Evolutionary conservation across 2,888 invertebrate genomes (phyloP).

Genomic region (Adelphocoris suturalis): DNA sequence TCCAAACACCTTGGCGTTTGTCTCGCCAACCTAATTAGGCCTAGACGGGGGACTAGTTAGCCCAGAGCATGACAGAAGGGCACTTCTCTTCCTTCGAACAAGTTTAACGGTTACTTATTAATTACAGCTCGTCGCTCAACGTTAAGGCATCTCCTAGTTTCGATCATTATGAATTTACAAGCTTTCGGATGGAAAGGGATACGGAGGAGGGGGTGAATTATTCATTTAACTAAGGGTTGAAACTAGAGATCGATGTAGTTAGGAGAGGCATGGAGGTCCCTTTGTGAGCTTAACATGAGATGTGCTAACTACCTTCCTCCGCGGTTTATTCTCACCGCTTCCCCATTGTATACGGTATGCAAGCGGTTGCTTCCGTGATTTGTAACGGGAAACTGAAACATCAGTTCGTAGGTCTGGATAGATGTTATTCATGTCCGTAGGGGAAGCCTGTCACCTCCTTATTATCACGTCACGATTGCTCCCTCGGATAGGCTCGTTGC

Average conservation of each 20-base stretch:
- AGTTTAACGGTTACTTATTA: constrained; percentile 68
- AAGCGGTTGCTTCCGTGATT: constrained; percentile 57
- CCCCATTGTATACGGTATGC: constrained; percentile 40
- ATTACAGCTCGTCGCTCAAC: constrained; percentile 47
- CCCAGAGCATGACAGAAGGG: constrained; percentile 14
- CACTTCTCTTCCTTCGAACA: constrained; percentile 40
- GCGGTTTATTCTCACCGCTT: constrained; percentile 47
- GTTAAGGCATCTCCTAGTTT: constrained; percentile 47
- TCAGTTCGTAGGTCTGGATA: background rate
- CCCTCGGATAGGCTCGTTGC: background rate
- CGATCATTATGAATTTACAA: constrained; percentile 69
- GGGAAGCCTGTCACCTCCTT: constrained; percentile 31
- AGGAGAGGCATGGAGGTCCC: background rate
- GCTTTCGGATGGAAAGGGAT: constrained; percentile 33
- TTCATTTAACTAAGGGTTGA: constrained; percentile 66
- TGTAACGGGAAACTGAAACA: constrained; percentile 60
- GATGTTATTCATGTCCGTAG: constrained; percentile 51
- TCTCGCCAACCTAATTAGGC: constrained; percentile 63
- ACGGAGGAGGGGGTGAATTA: constrained; percentile 17
- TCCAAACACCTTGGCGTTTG: constrained; percentile 62
- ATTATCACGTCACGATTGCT: constrained; percentile 12
- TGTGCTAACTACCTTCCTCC: constrained; percentile 64
- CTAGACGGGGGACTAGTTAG: constrained; percentile 62
- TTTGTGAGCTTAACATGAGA: constrained; percentile 55
- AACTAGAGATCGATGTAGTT: constrained; percentile 67